phyloP scores from a whole-genome alignment of 2,113 vertebrate species.

The Athene noctua region DNA sequence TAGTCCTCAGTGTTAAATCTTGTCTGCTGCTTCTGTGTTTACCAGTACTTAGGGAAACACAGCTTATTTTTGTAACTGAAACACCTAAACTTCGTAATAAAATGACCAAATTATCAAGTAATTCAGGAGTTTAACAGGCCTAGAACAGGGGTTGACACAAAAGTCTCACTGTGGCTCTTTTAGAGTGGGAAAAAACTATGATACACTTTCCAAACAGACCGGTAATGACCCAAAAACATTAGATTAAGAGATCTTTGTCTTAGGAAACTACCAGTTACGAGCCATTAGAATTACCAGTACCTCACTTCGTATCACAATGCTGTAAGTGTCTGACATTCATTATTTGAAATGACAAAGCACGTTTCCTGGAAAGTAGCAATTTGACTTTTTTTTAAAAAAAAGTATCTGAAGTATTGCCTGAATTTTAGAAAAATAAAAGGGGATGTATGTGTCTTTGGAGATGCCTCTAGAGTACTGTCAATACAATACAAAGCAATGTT shows the following conservation, averaged over 20 bases:
- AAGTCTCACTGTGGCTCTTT: neutral
- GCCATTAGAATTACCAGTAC: neutral
- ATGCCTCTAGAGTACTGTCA: neutral
- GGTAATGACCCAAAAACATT: neutral
- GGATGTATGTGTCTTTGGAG: neutral
- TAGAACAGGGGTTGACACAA: neutral
- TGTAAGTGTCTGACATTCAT: fast-evolving
- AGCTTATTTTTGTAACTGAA: neutral
- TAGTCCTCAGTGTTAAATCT: neutral
- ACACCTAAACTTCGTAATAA: neutral
- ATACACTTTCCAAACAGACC: neutral
- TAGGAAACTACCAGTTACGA: neutral
- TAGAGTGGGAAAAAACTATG: neutral
- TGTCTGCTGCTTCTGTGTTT: neutral
- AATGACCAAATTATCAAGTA: neutral
- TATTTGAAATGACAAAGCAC: neutral
- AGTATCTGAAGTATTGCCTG: neutral
- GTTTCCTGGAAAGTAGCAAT: neutral
- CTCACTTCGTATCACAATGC: neutral
- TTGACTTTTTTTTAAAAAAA: neutral
- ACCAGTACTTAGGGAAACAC: neutral
- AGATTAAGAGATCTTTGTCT: neutral
- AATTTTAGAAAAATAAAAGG: neutral
- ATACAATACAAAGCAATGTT: neutral
- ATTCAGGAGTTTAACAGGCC: neutral